phyloP scores from a whole-genome alignment of 1,140 invertebrate species.

The Linepithema humile region DNA sequence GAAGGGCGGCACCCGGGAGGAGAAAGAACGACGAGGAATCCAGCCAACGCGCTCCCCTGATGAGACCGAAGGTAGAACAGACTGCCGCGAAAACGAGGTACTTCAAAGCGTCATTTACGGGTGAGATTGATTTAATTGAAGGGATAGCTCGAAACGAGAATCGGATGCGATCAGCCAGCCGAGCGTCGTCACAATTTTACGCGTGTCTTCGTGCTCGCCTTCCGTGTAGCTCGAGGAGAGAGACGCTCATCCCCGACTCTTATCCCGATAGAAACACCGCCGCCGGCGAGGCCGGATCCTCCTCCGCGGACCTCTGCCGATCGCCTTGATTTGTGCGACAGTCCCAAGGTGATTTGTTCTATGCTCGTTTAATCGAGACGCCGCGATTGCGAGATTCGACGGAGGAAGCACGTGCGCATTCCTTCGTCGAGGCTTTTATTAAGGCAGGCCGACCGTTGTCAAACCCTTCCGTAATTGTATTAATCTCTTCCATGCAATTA shows the following conservation, averaged over 20 bases:
- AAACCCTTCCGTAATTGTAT: slow-evolving; percentile 41
- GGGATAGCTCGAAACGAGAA: slow-evolving; percentile 44
- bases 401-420: neutral
- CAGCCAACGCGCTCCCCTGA: slow-evolving; percentile 13
- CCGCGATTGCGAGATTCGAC: neutral
- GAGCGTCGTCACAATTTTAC: slow-evolving; percentile 33
- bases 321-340: slow-evolving; percentile 33
- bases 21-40: slow-evolving; percentile 9
- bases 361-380: slow-evolving; percentile 36
- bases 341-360: slow-evolving; percentile 29
- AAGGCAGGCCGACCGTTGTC: slow-evolving; percentile 38
- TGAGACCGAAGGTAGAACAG: slow-evolving; percentile 56
- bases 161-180: slow-evolving; percentile 37
- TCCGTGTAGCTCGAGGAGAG: neutral
- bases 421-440: slow-evolving; percentile 12
- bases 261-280: neutral
- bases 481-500: slow-evolving; percentile 39
- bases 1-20: neutral
- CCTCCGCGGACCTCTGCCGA: neutral
- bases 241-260: neutral
- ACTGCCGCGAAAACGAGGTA: slow-evolving; percentile 41
- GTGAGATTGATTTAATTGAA: slow-evolving; percentile 66
- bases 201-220: slow-evolving; percentile 19
- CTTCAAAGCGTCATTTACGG: slow-evolving; percentile 60
- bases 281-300: neutral